These are phyloP conservation scores for Mandrillus leucophaeus DNA, from an alignment of 2,113 vertebrate genomes.

Conservation along the genomic window DNA sequence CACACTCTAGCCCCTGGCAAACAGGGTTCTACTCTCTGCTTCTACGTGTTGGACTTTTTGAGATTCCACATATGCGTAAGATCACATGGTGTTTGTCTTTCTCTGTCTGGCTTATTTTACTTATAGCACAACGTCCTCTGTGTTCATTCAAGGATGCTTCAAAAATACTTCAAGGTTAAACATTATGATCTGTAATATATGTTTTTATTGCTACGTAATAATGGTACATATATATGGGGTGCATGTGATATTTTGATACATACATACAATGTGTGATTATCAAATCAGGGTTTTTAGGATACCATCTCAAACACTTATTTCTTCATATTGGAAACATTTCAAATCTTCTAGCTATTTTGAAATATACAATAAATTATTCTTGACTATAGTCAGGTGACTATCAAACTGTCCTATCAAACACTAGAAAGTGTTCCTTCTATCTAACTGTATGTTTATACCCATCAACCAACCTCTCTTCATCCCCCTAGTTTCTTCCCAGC, in stretches of 20 bases:
- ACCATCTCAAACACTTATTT: background rate
- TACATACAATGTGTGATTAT: background rate
- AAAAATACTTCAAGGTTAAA: background rate
- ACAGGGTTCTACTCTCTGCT: background rate
- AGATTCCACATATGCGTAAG: background rate
- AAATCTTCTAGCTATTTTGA: background rate
- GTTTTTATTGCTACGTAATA: background rate
- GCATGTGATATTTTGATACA: background rate
- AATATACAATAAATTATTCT: background rate
- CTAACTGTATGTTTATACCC: background rate
- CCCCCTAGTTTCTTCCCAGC: background rate
- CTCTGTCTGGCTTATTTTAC: background rate
- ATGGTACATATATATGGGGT: background rate
- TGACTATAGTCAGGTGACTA: background rate
- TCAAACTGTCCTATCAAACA: background rate
- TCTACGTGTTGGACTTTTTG: background rate
- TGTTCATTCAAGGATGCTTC: background rate
- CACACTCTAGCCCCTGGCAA: background rate
- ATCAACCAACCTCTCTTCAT: background rate
- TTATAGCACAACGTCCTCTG: background rate
- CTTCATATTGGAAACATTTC: background rate
- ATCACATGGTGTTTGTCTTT: background rate
- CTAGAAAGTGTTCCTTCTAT: background rate
- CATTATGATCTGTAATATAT: background rate
- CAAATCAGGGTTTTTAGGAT: background rate